Conservation (phyloP, 2,113 vertebrate genomes). For the Chrysochloris asiatica region DNA sequence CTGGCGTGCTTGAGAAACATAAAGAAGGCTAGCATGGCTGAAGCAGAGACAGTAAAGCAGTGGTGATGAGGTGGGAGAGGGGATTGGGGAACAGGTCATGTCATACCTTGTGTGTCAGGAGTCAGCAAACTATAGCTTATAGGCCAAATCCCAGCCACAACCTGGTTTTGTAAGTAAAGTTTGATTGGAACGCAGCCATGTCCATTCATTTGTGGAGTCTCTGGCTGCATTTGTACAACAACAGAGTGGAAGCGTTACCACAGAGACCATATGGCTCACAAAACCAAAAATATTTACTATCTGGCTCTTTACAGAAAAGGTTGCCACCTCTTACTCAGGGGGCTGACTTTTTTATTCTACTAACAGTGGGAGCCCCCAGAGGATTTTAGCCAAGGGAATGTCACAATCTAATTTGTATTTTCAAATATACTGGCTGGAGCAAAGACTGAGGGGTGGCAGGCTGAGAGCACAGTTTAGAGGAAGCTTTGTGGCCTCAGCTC, state of each 20-base stretch:
- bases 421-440: neutral
- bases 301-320: neutral
- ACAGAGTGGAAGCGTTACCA: neutral
- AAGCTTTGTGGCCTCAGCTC: neutral
- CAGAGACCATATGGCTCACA: neutral
- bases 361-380: neutral
- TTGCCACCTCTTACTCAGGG: neutral
- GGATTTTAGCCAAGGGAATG: neutral
- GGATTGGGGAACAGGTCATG: fast-evolving
- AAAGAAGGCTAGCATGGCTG: neutral
- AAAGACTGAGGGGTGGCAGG: neutral
- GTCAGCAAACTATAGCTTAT: neutral
- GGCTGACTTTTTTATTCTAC: neutral
- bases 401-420: neutral
- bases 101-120: neutral
- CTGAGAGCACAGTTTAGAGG: neutral
- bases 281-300: neutral
- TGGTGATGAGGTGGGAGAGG: fast-evolving
- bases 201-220: neutral
- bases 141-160: neutral
- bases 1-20: fast-evolving
- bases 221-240: neutral
- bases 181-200: neutral
- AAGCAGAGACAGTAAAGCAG: neutral
- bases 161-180: neutral